Evolutionary conservation across 2,113 vertebrate genomes (phyloP).

Genomic region (Callipepla californica): DNA sequence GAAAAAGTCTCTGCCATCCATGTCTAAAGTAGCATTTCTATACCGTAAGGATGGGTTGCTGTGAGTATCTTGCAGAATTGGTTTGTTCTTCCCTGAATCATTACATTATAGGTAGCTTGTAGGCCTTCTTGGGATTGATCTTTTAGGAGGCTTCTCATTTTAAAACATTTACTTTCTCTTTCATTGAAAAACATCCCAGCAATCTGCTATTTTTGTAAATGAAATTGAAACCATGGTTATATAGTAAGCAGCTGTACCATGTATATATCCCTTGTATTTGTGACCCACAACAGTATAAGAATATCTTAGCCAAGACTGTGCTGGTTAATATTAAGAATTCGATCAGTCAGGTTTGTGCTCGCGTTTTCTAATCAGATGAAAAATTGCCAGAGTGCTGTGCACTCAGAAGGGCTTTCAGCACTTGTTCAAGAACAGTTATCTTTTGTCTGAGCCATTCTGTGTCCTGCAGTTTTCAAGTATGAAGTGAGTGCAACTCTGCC

Average conservation of each 20-base stretch:
- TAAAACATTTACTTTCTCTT: not conserved
- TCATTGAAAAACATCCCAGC: not conserved
- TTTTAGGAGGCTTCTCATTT: not conserved
- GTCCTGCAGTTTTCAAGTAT: not conserved
- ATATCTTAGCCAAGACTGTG: not conserved
- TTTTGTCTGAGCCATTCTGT: not conserved
- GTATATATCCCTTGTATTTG: not conserved
- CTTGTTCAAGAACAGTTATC: slow-evolving; percentile 10
- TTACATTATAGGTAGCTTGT: not conserved
- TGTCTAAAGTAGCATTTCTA: not conserved
- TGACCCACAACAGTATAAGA: not conserved
- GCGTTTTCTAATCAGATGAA: not conserved
- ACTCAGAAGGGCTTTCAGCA: slow-evolving; percentile 12
- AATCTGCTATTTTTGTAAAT: not conserved
- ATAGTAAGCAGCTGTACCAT: not conserved
- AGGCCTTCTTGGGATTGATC: not conserved
- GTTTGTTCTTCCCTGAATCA: not conserved
- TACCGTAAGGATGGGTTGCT: not conserved
- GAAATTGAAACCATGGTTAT: not conserved
- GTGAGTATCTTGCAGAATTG: not conserved
- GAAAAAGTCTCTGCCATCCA: not conserved
- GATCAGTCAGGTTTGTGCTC: slow-evolving; percentile 3
- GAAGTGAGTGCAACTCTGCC: not conserved
- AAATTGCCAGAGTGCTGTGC: not conserved
- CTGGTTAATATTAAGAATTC: not conserved